These are phyloP conservation scores for Casuarius casuarius DNA, from an alignment of 2,113 vertebrate genomes.

Conservation along the genomic window DNA sequence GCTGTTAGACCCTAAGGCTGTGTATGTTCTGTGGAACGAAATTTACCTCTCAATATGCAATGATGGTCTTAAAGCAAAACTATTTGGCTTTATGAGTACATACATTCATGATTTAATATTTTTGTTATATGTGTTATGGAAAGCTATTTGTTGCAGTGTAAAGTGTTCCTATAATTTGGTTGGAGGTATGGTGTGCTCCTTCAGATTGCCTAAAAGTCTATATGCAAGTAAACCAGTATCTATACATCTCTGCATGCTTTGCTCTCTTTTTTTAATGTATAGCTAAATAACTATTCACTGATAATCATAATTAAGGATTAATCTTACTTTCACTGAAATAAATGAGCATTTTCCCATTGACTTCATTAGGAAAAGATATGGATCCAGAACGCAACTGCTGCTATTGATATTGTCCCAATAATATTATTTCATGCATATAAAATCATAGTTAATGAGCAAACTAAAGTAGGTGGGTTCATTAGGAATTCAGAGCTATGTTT, in stretches of 20 bases:
- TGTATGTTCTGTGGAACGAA: not conserved
- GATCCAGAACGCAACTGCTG: not conserved
- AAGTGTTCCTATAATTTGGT: not conserved
- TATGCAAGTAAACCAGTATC: not conserved
- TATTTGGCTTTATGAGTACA: not conserved
- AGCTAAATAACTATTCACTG: not conserved
- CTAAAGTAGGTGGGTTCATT: constrained; percentile 34
- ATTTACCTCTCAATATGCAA: not conserved
- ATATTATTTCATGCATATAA: constrained; percentile 4
- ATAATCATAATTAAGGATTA: not conserved
- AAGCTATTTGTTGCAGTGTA: not conserved
- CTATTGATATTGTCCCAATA: constrained; percentile 8
- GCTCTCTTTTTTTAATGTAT: not conserved
- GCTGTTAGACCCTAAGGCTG: not conserved
- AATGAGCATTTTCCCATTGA: constrained; percentile 11
- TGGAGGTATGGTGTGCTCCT: not conserved
- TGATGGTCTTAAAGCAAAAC: not conserved
- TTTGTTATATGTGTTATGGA: not conserved
- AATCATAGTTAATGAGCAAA: constrained; percentile 30
- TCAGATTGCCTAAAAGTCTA: not conserved
- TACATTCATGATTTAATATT: not conserved
- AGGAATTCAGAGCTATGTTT: constrained; percentile 38
- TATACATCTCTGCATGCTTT: not conserved
- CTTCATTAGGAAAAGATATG: not conserved
- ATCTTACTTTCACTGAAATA: not conserved